Base-by-base conservation (phyloP, 2,113 vertebrate genomes). In the Eptesicus fuscus region DNA sequence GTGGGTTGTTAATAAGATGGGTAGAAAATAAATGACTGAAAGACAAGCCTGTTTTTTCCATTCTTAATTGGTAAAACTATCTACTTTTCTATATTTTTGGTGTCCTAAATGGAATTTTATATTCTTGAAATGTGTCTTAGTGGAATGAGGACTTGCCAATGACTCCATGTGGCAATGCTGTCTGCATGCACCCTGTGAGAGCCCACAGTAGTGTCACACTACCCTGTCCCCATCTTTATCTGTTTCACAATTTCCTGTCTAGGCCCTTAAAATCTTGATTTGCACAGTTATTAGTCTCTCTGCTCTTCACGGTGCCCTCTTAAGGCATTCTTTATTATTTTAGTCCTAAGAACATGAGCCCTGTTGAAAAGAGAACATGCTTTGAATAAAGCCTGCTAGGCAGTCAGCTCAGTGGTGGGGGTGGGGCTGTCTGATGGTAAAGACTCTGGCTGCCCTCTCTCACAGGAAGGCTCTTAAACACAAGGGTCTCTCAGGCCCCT, bases 231-330 rank as follows among this genome's bases (percentile, higher is more conserved):
- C 18, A 2, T 61, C 95, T 79, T 61, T 86, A 67, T 93, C 89
- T 94, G 77, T 71, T 93, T 86, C 93, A 70, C 69, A 92, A 69
- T 95, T 93, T 96, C 95, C 95, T 88, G 74, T 80, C 79, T 69
- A 20, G 17, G 79, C 74, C 93, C 87, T 94, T 83, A 63, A 90
- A 83, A 86, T 94, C 93, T 95, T 89, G 79, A 94, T 96, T 80
- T 91, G 56, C 78, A 56, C 77, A 91, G 94, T 93, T 73, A 91
- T 88, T 80, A 92, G 82, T 84, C 90, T 88, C 71, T 93, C 76
- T 92, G 88, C 76, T 95, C 91, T 79, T 82, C 85, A 14, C 13
- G 0, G 47, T 91, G 69, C 91, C 89, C 91, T 88, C 7, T 7
- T 49, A 77, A 85, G 78, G 83, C 79, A 28, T 67, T 90, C 93